phyloP scores from a whole-genome alignment of 2,888 invertebrate species.

The Pollenia griseotomentosa region DNA sequence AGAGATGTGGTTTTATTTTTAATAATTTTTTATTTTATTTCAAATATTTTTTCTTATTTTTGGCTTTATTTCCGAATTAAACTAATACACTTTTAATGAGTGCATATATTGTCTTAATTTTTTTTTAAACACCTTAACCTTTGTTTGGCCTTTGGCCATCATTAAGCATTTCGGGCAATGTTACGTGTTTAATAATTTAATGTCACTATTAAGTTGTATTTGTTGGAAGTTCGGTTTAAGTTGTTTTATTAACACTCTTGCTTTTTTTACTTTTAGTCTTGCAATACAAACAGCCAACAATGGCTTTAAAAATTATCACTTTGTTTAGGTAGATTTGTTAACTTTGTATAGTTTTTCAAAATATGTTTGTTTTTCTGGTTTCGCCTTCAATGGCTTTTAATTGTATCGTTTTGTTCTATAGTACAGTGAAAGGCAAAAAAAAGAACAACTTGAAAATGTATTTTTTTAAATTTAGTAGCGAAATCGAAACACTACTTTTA shows the following conservation, averaged over 20 bases:
- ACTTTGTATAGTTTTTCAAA: conserved; percentile 41
- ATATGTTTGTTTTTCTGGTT: conserved; percentile 20
- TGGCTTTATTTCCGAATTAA: not conserved
- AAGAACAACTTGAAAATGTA: not conserved
- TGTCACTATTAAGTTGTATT: conserved; percentile 22
- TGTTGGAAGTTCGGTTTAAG: not conserved
- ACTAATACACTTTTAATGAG: conserved; percentile 16
- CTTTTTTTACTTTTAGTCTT: conserved; percentile 15
- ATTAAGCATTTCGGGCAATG: conserved; percentile 7
- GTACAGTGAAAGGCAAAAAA: not conserved
- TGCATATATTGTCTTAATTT: not conserved
- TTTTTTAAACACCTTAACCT: conserved; percentile 35
- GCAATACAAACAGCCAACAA: not conserved
- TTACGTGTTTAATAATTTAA: conserved; percentile 5
- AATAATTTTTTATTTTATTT: too few relatives aligned
- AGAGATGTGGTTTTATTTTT: not conserved
- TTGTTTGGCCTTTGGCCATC: conserved; percentile 8
- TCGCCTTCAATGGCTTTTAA: conserved; percentile 47
- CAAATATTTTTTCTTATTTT: too few relatives aligned
- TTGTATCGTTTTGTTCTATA: conserved; percentile 47
- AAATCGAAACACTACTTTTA: too few relatives aligned
- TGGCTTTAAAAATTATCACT: conserved; percentile 13
- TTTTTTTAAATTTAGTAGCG: not conserved
- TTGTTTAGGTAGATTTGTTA: conserved; percentile 49
- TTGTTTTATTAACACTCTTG: conserved; percentile 35